These are phyloP conservation scores for Climacteris rufus DNA, from an alignment of 2,113 vertebrate species.

Conservation along the genomic window DNA sequence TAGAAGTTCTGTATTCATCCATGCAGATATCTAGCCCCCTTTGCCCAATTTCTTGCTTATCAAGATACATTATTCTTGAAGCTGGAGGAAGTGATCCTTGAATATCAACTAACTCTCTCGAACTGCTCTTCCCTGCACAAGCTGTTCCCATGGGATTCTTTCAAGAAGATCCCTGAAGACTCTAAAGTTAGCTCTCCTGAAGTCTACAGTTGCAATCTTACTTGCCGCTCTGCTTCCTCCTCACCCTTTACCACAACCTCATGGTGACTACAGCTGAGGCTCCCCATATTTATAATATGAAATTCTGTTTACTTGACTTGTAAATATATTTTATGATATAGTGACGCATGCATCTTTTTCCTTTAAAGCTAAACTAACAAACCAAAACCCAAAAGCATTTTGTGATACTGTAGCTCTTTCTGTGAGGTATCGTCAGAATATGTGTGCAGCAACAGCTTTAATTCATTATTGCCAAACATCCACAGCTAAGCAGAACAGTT, in stretches of 20 bases:
- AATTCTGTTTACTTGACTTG: not conserved
- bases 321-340: not conserved
- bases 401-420: not conserved
- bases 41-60: not conserved
- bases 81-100: not conserved
- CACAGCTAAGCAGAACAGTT: not conserved
- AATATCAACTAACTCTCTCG: not conserved
- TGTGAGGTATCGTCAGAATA: not conserved
- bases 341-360: not conserved
- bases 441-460: not conserved
- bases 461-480: not conserved
- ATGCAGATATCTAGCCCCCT: not conserved
- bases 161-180: not conserved
- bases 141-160: not conserved
- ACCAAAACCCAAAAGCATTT: not conserved
- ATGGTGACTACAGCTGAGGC: not conserved
- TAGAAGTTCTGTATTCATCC: not conserved
- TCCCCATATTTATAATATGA: not conserved
- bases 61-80: not conserved
- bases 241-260: rapidly evolving
- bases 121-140: too few relatives aligned
- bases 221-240: not conserved
- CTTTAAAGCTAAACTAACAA: not conserved
- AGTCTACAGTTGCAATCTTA: not conserved
- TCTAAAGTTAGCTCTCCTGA: not conserved